Evolutionary conservation across 1,140 invertebrate species (phyloP), one percentile per base, ranked within the genome.

Genomic region (Drosophila nannoptera): DNA sequence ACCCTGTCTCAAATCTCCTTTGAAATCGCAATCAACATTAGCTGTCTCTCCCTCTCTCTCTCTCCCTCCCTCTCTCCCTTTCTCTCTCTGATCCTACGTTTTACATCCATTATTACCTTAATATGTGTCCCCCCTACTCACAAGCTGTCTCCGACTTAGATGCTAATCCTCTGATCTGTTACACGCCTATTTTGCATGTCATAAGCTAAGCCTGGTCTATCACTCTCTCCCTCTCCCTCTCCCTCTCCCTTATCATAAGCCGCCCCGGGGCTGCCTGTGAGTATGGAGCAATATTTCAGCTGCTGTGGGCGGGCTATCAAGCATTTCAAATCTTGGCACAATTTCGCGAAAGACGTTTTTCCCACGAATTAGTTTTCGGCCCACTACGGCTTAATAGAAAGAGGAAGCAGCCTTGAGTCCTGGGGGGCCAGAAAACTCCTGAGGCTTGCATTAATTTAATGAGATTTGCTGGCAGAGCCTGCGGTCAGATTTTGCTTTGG

Each of bases 371-470:
- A 78, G 53, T 66, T 71, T 43, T 12, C n/a, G 36, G 40, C 5
- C 40, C 12, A n/a, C 12, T 7, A 40, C 11, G 38, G 22, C 22
- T 22, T 0, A 40, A 4, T 36, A 22, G 35, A 36, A 36, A 36
- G 35, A 36, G 6, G 35, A 36, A 36, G 35, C 6, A 36, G 35
- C 6, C 35, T 6, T 36, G 35, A 36, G 45, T 16, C 40, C 2
- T 12, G 38, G 11, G 6, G 38, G n/a, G n/a, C n/a, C 11, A 6
- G 40, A 14, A 43, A 81, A 65, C 50, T 69, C 81, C 82, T 75
- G 68, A 81, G 81, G 81, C 81, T 72, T 86, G 81, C 81, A 86
- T 86, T 86, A 86, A 86, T 86, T 86, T 86, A 86, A 86, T 86
- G 81, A 86, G 81, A 66, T 86, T 86, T 76, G 66, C 16, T 53